These are phyloP conservation scores for Boulengeromyrus knoepffleri DNA, from an alignment of 2,113 vertebrate species.

Conservation along the genomic window DNA sequence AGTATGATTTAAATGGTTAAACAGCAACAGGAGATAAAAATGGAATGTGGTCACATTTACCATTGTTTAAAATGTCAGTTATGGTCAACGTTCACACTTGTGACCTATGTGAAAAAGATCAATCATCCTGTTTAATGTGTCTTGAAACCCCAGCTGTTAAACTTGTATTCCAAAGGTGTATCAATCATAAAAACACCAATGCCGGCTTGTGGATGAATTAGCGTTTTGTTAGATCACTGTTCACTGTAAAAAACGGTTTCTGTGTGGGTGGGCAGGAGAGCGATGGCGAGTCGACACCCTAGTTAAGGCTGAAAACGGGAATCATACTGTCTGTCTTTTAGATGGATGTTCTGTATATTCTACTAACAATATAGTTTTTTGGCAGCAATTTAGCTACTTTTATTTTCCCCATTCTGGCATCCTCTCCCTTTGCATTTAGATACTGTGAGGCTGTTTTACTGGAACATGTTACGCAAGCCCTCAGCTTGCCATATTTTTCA, in stretches of 20 bases:
- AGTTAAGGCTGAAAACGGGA: background rate
- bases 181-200: background rate
- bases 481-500: slow-evolving; percentile 13
- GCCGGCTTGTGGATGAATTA: background rate
- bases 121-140: background rate
- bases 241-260: background rate
- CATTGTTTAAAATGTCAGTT: slow-evolving; percentile 14
- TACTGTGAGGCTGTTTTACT: background rate
- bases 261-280: background rate
- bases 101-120: background rate
- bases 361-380: background rate
- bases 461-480: slow-evolving; percentile 17
- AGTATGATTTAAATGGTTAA: background rate
- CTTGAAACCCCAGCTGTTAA: background rate
- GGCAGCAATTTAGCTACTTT: background rate
- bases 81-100: background rate
- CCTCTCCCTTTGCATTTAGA: background rate
- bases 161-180: background rate
- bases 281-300: background rate
- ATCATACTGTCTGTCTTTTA: background rate
- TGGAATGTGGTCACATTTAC: slow-evolving; percentile 1
- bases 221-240: background rate
- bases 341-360: background rate
- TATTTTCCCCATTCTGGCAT: background rate
- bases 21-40: background rate